These are phyloP conservation scores for Melanotaenia pygmaea DNA, from an alignment of 2,797 vertebrate genomes.

Conservation along the genomic window DNA sequence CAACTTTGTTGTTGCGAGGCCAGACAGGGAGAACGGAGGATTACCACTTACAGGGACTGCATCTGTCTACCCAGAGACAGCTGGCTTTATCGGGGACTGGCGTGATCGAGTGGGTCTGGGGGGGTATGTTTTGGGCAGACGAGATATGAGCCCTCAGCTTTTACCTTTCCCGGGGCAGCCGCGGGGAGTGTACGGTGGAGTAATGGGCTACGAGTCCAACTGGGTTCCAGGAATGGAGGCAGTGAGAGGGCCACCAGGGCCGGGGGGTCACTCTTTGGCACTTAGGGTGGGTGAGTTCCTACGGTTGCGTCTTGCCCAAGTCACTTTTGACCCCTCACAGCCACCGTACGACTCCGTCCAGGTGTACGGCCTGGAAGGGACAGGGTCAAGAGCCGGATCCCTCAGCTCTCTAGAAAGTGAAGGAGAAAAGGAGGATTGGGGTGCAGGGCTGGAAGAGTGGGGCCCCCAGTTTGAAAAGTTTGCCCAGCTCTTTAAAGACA, in stretches of 20 bases:
- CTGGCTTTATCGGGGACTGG: constrained; percentile 83
- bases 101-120: constrained; percentile 79
- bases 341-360: constrained; percentile 94
- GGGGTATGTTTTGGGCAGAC: constrained; percentile 79
- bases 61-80: constrained; percentile 75
- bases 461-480: constrained; percentile 89
- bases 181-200: constrained; percentile 72
- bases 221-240: constrained; percentile 80
- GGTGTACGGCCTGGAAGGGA: constrained; percentile 92
- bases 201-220: constrained; percentile 76
- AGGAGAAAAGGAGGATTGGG: constrained; percentile 85
- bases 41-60: constrained; percentile 71
- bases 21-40: constrained; percentile 76
- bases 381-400: constrained; percentile 90
- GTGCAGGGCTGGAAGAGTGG: constrained; percentile 88
- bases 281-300: constrained; percentile 89
- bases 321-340: constrained; percentile 89
- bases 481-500: constrained; percentile 88
- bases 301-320: constrained; percentile 87
- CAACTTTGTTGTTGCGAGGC: constrained; percentile 80
- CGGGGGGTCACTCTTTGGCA: constrained; percentile 80
- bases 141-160: constrained; percentile 90
- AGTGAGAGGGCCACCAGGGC: constrained; percentile 61
- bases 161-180: constrained; percentile 78
- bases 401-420: constrained; percentile 89